Base-by-base conservation (phyloP, 1,140 invertebrate species). In the Macrosteles quadrilineatus region DNA sequence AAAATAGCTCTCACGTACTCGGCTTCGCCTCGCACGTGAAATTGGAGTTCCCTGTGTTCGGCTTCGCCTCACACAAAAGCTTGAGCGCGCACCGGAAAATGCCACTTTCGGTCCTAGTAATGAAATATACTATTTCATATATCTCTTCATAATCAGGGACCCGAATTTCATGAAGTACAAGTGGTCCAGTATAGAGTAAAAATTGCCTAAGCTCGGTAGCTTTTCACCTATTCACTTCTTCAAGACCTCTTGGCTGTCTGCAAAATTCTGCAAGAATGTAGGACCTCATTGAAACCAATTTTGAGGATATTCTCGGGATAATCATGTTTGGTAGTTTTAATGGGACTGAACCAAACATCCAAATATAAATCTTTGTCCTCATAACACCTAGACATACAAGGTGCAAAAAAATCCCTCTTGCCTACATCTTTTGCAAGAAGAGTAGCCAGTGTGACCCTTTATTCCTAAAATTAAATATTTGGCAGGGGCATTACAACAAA, bases 341-440 rank as follows among this genome's bases (percentile, higher is more conserved):
- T 36, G 55, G 71, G 53, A 19, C 14, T 32, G 12, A n/a, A 30
- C 65, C 65, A 69, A 40, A 71, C 31, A 78, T 74, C 77, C 76
- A 80, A 50, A 73, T 68, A 53, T 65, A 65, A 3, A 82, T 59
- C 25, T 82, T 59, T 72, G 77, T 79, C 74, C 75, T 76, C 62
- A 76, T 76, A 3, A 82, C 81, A 6, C 81, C 81, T 25, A 83
- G 59, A 73, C 78, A 73, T 82, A 82, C 6, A 78, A 70, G n/a
- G 73, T 73, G 69, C 80, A 75, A 67, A 70, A 76, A 29, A 63
- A 67, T 3, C 77, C 78, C 68, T 71, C 71, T 62, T 70, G 63
- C 30, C 25, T 75, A 47, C 76, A 78, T 68, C 73, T 77, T 30
- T 50, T 68, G 40, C 76, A 78, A 47, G 66, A 69, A 47, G 4